Base-by-base conservation (phyloP, 2,797 vertebrate genomes). In the Setipinna tenuifilis region DNA sequence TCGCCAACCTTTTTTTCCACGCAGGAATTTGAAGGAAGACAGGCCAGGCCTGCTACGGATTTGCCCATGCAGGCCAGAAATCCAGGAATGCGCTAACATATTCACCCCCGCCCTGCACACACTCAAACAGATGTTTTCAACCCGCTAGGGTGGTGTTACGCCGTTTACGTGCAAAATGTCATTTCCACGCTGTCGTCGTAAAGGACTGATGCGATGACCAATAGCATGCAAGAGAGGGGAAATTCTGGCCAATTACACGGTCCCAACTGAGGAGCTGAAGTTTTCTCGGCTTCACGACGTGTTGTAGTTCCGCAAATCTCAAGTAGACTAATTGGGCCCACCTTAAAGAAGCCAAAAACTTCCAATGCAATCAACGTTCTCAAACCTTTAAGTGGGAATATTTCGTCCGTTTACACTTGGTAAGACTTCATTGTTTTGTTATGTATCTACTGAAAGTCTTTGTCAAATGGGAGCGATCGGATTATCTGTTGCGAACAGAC, bases 81-180 rank as follows among this genome's bases (percentile, higher is more conserved):
- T 82, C 54, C 9, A 87, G 90, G 85, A 90, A 90, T 88, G 82
- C 61, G 71, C 17, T n/a, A 58, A 82, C 48, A 78, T 59, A 21
- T 46, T 57, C 62, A 85, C 78, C 82, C 83, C 83, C 41, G 82
- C 84, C 62, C 19, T 85, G 50, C 68, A n/a, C 88, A 93, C 90
- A 91, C 88, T 89, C 93, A 93, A 83, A 88, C 92, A 94, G 84
- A 93, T 92, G 92, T 95, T 95, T 89, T 91, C 89, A 65, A 89
- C 92, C 81, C 89, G 80, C 90, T 88, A 87, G 95, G 95, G 95
- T 91, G 95, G 94, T 95, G 95, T 90, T 94, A 92, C 92, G 92
- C 89, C 87, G 31, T 91, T 90, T 92, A 92, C 93, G 94, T 92
- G 87, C 83, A 87, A 71, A 90, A 88, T 90, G 92, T 89, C 89